Base-by-base conservation (phyloP, 2,797 vertebrate species). In the Todus mexicanus region DNA sequence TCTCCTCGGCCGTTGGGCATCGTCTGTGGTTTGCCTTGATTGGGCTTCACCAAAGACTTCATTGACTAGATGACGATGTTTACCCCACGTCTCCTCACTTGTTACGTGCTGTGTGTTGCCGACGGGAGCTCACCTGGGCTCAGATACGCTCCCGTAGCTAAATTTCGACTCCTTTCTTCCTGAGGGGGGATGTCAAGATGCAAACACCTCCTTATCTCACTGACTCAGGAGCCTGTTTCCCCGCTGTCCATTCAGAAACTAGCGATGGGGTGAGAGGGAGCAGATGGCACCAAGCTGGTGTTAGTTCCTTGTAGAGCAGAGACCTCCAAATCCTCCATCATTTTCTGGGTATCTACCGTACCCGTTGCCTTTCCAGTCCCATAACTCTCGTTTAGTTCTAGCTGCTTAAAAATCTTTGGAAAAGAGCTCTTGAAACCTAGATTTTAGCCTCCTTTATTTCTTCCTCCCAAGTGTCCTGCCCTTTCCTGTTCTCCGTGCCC, bases 31-130 rank as follows among this genome's bases (percentile, higher is more conserved):
- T 96, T 94, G 96, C 96, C 95, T 97, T 93, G 92, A 86, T 84
- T 93, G 96, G 96, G 92, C 92, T 97, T 97, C 83, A 82, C 97
- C 97, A 97, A 97, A 97, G 96, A 98, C 92, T 38, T 35, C 9
- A 86, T 45, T 90, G 66, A 95, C 87, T 82, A 93, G 84, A 97
- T 92, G 79, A 73, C 72, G 87, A 92, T 87, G 82, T 60, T 88
- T 84, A 74, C 64, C 80, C 84, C 81, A 48, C 35, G 83, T 89
- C 88, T 94, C 61, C 92, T 94, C 84, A 23, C 92, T 42, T 94
- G 65, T 81, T 76, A 68, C 3, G 37, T 82, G 51, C 86, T 0
- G 4, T 56, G 54, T 77, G 77, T 69, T 72, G 50, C 82, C 69
- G 69, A 20, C 43, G 73, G 33, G 92, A 87, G 89, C 91, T 92